Conservation (phyloP, 2,797 vertebrate genomes). For the Threskiornis aethiopicus region DNA sequence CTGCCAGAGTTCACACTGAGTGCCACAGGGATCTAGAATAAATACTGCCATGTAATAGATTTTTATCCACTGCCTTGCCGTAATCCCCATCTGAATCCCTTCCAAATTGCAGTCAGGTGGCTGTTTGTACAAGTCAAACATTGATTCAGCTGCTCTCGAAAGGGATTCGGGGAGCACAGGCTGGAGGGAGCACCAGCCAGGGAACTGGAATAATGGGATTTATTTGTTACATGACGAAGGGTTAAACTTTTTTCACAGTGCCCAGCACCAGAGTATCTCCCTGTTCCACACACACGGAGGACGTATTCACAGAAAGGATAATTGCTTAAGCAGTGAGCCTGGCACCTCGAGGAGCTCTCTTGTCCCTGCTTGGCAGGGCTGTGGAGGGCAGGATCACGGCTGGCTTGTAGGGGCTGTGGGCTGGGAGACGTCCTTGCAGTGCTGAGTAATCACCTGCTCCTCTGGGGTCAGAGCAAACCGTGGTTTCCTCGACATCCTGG, state of each 20-base stretch:
- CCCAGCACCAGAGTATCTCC: neutral
- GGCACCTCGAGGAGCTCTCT: neutral
- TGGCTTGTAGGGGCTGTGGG: neutral
- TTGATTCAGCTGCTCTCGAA: conserved; percentile 68
- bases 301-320: conserved; percentile 55
- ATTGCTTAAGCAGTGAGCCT: conserved; percentile 57
- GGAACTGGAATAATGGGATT: conserved; percentile 21
- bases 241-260: conserved; percentile 63
- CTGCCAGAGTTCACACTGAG: conserved; percentile 18
- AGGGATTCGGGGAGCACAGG: neutral
- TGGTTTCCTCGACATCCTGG: neutral
- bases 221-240: conserved; percentile 13
- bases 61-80: conserved; percentile 61
- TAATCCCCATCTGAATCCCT: conserved; percentile 73
- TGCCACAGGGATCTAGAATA: conserved; percentile 54
- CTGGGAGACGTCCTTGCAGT: neutral
- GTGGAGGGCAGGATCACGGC: neutral
- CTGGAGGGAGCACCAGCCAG: neutral
- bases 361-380: neutral
- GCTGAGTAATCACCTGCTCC: neutral
- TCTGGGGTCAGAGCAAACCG: fast-evolving
- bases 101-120: conserved; percentile 56
- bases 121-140: conserved; percentile 72
- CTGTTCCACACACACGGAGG: neutral
- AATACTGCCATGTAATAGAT: conserved; percentile 66